Conservation (phyloP, 2,797 vertebrate species). For the Hemibagrus guttatus region DNA sequence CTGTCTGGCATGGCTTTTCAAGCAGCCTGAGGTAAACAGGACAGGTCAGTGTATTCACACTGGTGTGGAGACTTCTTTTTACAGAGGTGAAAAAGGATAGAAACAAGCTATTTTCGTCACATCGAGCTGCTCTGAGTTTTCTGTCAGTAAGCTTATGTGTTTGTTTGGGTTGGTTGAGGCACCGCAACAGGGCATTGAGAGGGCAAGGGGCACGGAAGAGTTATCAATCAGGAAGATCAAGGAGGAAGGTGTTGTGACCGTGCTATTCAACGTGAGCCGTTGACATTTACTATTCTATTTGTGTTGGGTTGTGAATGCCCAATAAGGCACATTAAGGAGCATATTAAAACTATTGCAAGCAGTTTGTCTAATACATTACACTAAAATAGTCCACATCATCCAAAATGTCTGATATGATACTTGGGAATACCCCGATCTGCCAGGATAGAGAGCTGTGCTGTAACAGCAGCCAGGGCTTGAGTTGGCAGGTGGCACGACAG, state of each 20-base stretch:
- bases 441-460: not conserved
- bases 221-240: constrained; percentile 10
- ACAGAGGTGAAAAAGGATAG: constrained; percentile 31
- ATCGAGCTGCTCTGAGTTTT: constrained; percentile 11
- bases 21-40: constrained; percentile 47
- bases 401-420: not conserved
- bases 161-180: not conserved
- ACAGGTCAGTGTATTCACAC: constrained; percentile 37
- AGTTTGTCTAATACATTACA: not conserved
- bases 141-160: not conserved
- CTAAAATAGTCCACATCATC: not conserved
- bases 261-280: not conserved
- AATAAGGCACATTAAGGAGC: not conserved
- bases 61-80: constrained; percentile 28
- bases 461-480: constrained; percentile 6
- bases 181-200: constrained; percentile 8
- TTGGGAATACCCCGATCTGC: not conserved
- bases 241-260: not conserved
- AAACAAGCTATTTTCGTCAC: constrained; percentile 48
- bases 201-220: constrained; percentile 1
- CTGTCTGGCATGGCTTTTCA: constrained; percentile 30
- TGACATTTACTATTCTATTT: constrained; percentile 5
- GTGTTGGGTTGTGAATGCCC: not conserved
- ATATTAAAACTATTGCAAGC: constrained; percentile 10
- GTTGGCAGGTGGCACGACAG: not conserved